phyloP scores from a whole-genome alignment of 2,888 invertebrate genomes.

The Tetranychus piercei region DNA sequence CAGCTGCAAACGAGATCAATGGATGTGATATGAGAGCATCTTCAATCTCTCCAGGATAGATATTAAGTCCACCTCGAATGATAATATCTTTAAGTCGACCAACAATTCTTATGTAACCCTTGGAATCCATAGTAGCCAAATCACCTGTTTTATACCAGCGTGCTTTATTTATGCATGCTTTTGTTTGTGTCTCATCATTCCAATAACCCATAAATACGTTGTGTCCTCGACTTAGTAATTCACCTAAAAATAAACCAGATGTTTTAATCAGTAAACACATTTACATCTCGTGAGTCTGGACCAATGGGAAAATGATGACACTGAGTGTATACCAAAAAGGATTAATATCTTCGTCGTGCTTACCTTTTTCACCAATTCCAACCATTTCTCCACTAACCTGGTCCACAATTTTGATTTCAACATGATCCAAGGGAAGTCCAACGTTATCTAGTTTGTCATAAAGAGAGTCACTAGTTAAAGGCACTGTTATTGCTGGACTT shows the following conservation, averaged over 20 bases:
- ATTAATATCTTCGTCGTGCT: no score
- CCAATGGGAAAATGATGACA: no score
- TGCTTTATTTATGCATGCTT: not conserved
- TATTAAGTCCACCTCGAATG: slow-evolving; percentile 40
- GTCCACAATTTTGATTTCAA: slow-evolving; percentile 33
- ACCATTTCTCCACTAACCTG: slow-evolving; percentile 4
- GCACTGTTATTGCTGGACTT: slow-evolving; percentile 7
- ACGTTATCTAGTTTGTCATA: slow-evolving; percentile 29
- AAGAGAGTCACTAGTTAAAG: not conserved
- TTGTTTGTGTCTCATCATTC: slow-evolving; percentile 7
- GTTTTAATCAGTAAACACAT: not conserved
- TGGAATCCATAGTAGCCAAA: slow-evolving; percentile 44
- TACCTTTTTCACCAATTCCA: slow-evolving; percentile 12
- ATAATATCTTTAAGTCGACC: slow-evolving; percentile 40
- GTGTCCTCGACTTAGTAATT: not conserved
- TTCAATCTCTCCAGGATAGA: slow-evolving; percentile 40
- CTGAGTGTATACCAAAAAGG: no score
- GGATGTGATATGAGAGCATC: slow-evolving; percentile 32
- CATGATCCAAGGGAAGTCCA: slow-evolving; percentile 39
- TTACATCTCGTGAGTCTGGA: not conserved
- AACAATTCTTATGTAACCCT: slow-evolving; percentile 48
- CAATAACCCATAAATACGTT: slow-evolving; percentile 2
- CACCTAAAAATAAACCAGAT: not conserved
- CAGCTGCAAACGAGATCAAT: slow-evolving; percentile 36
- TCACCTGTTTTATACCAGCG: slow-evolving; percentile 7